A percentile compares a stretch with the other conserved stretches of the same genome.
phyloP scores from a whole-genome alignment of 2,113 vertebrate genomes.

The Anarhynchus alexandrinus region DNA sequence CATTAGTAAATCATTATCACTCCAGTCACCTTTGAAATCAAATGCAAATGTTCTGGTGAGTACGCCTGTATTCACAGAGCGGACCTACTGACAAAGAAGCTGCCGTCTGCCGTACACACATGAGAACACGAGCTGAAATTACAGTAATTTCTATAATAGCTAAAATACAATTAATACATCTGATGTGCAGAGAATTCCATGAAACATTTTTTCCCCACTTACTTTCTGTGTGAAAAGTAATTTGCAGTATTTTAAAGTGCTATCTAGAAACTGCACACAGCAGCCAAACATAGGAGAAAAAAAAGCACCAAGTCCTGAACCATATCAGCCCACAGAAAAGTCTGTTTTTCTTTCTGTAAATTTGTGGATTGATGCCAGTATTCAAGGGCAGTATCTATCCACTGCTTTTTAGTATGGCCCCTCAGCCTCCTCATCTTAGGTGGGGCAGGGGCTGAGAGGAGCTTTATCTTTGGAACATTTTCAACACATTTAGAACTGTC shows the following conservation, averaged over 20 bases:
- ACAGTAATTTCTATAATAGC: neutral
- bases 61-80: neutral
- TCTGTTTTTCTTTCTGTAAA: neutral
- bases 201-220: neutral
- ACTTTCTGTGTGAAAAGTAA: neutral
- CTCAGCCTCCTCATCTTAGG: neutral
- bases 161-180: conserved; percentile 8
- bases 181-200: neutral
- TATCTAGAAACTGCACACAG: neutral
- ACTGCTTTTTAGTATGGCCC: neutral
- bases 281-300: neutral
- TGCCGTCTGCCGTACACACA: neutral
- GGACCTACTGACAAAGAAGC: neutral
- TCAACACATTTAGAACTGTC: neutral
- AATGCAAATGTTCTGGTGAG: neutral
- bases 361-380: neutral
- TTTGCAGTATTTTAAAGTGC: neutral
- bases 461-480: neutral
- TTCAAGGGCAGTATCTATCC: neutral
- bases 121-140: neutral
- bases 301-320: neutral
- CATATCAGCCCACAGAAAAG: neutral
- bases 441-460: neutral
- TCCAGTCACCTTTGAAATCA: neutral
- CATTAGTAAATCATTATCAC: neutral